Evolutionary conservation across 2,888 invertebrate species (phyloP).

Genomic region (Hyposoter dolosus): DNA sequence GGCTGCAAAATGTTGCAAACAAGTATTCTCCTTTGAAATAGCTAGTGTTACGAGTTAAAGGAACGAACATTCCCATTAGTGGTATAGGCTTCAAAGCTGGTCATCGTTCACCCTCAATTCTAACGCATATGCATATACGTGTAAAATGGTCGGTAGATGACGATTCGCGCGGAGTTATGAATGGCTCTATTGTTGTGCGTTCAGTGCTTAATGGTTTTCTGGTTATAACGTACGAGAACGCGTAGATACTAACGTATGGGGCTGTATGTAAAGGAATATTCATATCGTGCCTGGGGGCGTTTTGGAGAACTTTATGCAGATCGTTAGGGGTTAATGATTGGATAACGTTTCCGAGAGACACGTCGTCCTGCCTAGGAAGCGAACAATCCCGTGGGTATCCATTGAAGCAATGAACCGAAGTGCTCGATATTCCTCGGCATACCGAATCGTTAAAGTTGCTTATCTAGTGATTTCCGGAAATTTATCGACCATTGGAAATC

Average conservation of each 20-base stretch:
- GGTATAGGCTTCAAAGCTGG: slow-evolving; percentile 20
- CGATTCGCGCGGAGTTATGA: slow-evolving; percentile 7
- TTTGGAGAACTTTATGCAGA: slow-evolving; percentile 38
- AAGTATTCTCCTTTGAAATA: slow-evolving; percentile 12
- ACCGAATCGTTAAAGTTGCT: slow-evolving; percentile 6
- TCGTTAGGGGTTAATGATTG: slow-evolving; percentile 59
- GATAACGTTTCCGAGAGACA: slow-evolving; percentile 9
- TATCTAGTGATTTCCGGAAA: not conserved
- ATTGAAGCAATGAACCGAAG: slow-evolving; percentile 1
- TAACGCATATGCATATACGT: not conserved
- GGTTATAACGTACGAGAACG: not conserved
- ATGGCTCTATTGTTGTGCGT: not conserved
- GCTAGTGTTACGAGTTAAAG: not conserved
- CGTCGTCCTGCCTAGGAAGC: not conserved
- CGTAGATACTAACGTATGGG: not conserved
- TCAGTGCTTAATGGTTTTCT: slow-evolving; percentile 45
- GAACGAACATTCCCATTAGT: slow-evolving; percentile 10
- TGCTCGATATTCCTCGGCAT: not conserved
- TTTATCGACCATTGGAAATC: not conserved
- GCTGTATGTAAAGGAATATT: slow-evolving; percentile 1
- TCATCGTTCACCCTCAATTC: slow-evolving; percentile 22
- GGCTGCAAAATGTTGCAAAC: not conserved
- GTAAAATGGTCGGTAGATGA: slow-evolving; percentile 20
- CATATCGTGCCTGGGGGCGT: slow-evolving; percentile 31
- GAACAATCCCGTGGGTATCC: not conserved